These are phyloP conservation scores for Tetramorium alpestre DNA, from an alignment of 1,140 invertebrate species.

Conservation along the genomic window DNA sequence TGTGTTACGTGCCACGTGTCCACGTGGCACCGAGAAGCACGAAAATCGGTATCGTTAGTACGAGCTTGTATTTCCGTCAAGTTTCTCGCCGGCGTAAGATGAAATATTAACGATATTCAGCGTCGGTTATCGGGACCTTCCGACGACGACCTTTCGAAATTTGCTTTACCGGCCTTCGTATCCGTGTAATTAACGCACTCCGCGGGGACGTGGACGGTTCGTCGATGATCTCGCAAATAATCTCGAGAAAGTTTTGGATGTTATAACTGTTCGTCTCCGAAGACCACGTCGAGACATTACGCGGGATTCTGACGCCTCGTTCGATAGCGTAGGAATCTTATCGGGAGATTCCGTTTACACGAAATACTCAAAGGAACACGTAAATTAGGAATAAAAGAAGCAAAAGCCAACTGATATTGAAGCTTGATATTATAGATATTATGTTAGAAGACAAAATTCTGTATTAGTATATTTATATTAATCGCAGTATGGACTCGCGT, in stretches of 20 bases:
- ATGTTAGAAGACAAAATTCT: not conserved
- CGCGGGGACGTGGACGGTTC: constrained; percentile 61
- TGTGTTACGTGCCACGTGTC: constrained; percentile 29
- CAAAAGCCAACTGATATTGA: not conserved
- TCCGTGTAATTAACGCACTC: constrained; percentile 63
- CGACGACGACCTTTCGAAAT: constrained; percentile 64
- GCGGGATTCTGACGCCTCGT: not conserved
- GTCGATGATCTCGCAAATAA: constrained; percentile 60
- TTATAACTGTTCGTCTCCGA: constrained; percentile 35
- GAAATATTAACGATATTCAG: constrained; percentile 72
- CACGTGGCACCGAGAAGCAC: constrained; percentile 39
- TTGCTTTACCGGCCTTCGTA: constrained; percentile 56
- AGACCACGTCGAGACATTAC: constrained; percentile 20
- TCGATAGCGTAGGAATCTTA: not conserved
- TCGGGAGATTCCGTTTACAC: not conserved
- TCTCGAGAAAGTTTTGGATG: constrained; percentile 65
- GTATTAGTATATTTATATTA: not conserved
- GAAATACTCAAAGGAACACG: not conserved
- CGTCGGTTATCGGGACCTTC: constrained; percentile 54
- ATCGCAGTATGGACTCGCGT: not conserved
- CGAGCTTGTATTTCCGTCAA: constrained; percentile 56
- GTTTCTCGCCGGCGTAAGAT: constrained; percentile 63
- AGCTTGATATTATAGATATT: not conserved
- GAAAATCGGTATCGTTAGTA: constrained; percentile 13
- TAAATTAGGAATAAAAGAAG: not conserved